Evolutionary conservation across 2,113 vertebrate species (phyloP).

Genomic region (Pteronura brasiliensis): DNA sequence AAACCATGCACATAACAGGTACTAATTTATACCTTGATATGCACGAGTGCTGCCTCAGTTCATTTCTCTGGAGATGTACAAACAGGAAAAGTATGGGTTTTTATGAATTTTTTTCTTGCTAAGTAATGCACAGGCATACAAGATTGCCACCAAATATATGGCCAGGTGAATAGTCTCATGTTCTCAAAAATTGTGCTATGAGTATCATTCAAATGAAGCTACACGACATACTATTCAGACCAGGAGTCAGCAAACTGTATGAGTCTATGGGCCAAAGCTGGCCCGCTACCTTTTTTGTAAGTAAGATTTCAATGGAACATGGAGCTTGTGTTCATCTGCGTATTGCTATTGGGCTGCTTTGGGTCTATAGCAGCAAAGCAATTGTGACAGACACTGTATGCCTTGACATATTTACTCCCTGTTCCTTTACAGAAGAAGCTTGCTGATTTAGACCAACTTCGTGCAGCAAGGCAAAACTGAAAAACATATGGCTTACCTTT

Average conservation of each 20-base stretch:
- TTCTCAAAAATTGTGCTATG: not conserved
- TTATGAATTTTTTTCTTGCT: not conserved
- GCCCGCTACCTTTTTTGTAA: not conserved
- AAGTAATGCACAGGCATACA: not conserved
- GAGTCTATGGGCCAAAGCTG: not conserved
- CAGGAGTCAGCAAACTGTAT: not conserved
- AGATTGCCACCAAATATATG: not conserved
- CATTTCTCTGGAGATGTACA: not conserved
- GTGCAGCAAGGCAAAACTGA: not conserved
- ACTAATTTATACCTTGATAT: not conserved
- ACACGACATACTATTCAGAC: not conserved
- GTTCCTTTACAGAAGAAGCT: not conserved
- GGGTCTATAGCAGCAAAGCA: not conserved
- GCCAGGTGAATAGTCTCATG: not conserved
- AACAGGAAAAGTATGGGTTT: not conserved
- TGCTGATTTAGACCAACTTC: not conserved
- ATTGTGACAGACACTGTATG: not conserved
- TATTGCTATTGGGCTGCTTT: not conserved
- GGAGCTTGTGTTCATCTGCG: not conserved
- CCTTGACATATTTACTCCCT: not conserved
- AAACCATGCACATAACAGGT: not conserved
- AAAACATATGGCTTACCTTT: not conserved
- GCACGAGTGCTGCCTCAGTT: not conserved
- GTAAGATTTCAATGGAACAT: not conserved
- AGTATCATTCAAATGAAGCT: not conserved